A percentile compares a stretch with the other conserved stretches of the same genome.
These are phyloP conservation scores for Platypus cylindrus DNA, from an alignment of 2,888 invertebrate species.

Conservation along the genomic window DNA sequence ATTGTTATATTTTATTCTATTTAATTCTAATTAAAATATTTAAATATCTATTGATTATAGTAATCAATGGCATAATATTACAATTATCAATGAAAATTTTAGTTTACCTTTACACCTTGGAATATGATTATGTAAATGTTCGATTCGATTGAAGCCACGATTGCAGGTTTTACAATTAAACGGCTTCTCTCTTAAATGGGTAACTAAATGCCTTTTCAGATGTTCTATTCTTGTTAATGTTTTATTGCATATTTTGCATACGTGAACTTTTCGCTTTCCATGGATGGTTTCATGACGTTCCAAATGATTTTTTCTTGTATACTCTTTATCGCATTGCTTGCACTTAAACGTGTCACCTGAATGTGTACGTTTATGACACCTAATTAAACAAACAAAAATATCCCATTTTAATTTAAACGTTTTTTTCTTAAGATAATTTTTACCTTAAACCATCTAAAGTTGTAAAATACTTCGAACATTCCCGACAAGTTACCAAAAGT, in stretches of 20 bases:
- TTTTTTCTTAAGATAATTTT: conserved; percentile 7
- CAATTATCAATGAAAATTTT: neutral
- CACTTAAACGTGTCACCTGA: conserved; percentile 32
- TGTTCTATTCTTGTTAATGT: conserved; percentile 33
- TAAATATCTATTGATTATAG: neutral
- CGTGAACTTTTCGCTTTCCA: conserved; percentile 30
- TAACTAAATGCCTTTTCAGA: conserved; percentile 32
- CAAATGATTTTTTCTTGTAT: conserved; percentile 30
- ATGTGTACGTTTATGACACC: conserved; percentile 29
- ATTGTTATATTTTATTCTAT: no score
- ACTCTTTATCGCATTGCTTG: conserved; percentile 32
- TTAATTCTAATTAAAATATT: neutral
- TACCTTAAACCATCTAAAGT: conserved; percentile 29
- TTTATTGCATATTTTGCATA: conserved; percentile 35
- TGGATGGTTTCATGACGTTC: conserved; percentile 32
- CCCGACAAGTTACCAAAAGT: conserved; percentile 30
- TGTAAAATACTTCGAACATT: conserved; percentile 32
- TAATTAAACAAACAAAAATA: conserved; percentile 11
- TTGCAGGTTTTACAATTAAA: conserved; percentile 32
- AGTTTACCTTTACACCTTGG: conserved; percentile 30
- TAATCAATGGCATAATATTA: neutral
- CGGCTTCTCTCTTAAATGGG: conserved; percentile 34
- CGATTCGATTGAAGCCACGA: conserved; percentile 32
- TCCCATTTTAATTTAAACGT: neutral
- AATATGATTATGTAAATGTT: conserved; percentile 32